phyloP scores from a whole-genome alignment of 2,113 vertebrate species.

The Menidia beryllina region DNA sequence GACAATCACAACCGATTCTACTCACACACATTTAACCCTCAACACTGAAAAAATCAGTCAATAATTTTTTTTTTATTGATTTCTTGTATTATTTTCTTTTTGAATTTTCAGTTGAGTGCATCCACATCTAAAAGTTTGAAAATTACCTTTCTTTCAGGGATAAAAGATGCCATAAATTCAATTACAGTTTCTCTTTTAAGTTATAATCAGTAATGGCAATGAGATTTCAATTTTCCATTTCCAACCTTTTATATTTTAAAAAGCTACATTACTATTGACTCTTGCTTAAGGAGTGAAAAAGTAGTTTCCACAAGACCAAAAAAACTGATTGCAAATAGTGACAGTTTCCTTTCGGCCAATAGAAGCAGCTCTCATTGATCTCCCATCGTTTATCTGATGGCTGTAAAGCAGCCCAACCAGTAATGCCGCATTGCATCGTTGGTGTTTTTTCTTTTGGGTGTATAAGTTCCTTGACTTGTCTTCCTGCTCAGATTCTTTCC shows the following conservation, averaged over 20 bases:
- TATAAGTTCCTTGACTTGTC: conserved; percentile 62
- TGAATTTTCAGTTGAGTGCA: background rate
- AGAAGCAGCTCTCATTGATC: conserved; percentile 43
- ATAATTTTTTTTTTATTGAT: background rate
- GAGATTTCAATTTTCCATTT: no score
- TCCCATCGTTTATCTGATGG: conserved; percentile 18
- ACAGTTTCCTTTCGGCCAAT: conserved; percentile 35
- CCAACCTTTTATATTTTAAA: no score
- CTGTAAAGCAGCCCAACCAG: conserved; percentile 74
- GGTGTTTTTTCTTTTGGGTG: conserved; percentile 65
- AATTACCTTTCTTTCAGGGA: background rate
- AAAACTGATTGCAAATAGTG: background rate
- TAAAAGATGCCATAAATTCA: background rate
- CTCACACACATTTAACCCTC: background rate
- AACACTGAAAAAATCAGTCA: background rate
- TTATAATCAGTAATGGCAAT: background rate
- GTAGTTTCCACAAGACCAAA: background rate
- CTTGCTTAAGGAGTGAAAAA: background rate
- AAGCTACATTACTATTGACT: no score
- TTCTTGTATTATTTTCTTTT: background rate
- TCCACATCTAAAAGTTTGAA: background rate
- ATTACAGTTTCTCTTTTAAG: background rate
- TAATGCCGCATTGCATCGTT: conserved; percentile 72
- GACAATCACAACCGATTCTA: conserved; percentile 18
- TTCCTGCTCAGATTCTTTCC: conserved; percentile 49